Conservation (phyloP, 2,797 vertebrate species). For the Pterois miles region DNA sequence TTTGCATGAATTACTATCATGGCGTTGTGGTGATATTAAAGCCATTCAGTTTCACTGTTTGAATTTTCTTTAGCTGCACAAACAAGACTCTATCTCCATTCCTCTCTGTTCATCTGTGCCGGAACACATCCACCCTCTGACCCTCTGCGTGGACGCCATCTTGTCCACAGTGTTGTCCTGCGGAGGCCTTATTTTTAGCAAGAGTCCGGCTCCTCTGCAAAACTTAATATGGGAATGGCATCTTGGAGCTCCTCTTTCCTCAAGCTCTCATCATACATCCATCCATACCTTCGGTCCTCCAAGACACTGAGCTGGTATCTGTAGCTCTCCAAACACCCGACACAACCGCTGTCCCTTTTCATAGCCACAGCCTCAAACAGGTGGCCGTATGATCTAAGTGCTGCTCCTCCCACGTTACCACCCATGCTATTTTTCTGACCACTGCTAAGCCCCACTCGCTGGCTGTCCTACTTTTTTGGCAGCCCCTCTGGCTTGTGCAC, state of each 20-base stretch:
- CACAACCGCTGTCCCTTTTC: slow-evolving; percentile 35
- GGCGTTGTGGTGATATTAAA: too few relatives aligned
- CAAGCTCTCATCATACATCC: slow-evolving; percentile 42
- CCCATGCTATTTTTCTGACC: slow-evolving; percentile 41
- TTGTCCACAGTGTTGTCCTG: slow-evolving; percentile 47
- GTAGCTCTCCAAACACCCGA: slow-evolving; percentile 28
- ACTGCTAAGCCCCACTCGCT: neutral
- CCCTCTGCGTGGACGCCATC: slow-evolving; percentile 32
- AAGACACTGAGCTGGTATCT: slow-evolving; percentile 57
- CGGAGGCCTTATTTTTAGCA: slow-evolving; percentile 82
- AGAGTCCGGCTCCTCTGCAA: slow-evolving; percentile 60
- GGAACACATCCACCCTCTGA: slow-evolving; percentile 9
- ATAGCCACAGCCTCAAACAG: slow-evolving; percentile 64
- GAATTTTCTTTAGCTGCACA: neutral
- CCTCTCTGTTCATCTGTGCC: neutral
- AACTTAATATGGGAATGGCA: slow-evolving; percentile 85
- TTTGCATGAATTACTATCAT: neutral
- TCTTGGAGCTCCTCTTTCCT: slow-evolving; percentile 64
- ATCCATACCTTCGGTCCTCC: slow-evolving; percentile 34
- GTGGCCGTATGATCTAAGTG: slow-evolving; percentile 48
- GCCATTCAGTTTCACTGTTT: neutral
- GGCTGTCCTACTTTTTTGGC: slow-evolving; percentile 50
- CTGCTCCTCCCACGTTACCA: slow-evolving; percentile 38
- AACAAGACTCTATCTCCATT: neutral
- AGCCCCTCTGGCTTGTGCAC: slow-evolving; percentile 2